Evolutionary conservation across 1,140 invertebrate genomes (phyloP), one percentile per base, ranked within the genome.

Genomic region (Geopemphigus sp.): DNA sequence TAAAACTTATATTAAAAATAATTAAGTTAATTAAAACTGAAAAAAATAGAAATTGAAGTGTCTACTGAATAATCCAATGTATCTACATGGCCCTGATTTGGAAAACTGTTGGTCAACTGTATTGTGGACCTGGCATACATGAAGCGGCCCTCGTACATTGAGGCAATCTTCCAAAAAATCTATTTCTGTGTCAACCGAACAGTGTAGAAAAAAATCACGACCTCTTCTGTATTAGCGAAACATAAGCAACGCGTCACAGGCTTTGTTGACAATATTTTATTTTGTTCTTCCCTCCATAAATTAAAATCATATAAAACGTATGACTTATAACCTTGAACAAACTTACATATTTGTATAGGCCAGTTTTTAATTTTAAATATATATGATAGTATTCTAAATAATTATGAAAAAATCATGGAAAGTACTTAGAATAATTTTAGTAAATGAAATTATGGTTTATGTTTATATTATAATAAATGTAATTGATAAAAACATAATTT

Each of bases 131-230:
- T 76, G 73, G 73, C 73, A 76, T 45, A 76, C 56, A 59, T 61
- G 29, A 45, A 61, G 12, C 22, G 73, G 73, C 54, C 73, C 73
- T 76, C 54, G 73, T 56, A 45, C 39, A 61, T 61, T 76, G 32
- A 76, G 73, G 73, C 73, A 76, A 76, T 59, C 73, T 61, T 76
- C 73, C 73, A 76, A 76, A 76, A 73, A 76, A 76, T 76, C 73
- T 76, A 76, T 76, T 76, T 76, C 56, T 61, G 73, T 76, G 73
- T 76, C 73, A 76, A 59, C 73, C 54, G 54, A n/a, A 76, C 73
- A 45, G 32, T 26, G 15, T 59, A 59, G n/a, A 47, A 45, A 59
- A 45, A 76, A 76, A 76, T 39, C 73, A 45, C 56, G 56, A 76
- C 73, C 73, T 76, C 73, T 76, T 76, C 73, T 76, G 73, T 61